A percentile compares a stretch with the other conserved stretches of the same genome.
Conservation (phyloP, 2,797 vertebrate genomes). For the Psittacula echo region DNA sequence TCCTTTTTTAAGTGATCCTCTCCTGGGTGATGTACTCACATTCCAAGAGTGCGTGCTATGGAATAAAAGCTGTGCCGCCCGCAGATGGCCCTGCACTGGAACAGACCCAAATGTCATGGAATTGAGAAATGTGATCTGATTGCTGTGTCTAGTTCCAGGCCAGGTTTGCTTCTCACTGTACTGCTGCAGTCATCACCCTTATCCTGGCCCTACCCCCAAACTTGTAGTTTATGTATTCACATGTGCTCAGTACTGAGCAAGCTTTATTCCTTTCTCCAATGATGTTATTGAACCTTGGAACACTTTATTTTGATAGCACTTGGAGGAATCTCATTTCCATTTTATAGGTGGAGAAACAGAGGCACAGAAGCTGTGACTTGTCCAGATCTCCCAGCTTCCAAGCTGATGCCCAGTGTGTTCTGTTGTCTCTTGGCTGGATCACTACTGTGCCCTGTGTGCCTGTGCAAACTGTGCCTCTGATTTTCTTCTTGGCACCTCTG, state of each 20-base stretch:
- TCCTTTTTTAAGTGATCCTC: no score
- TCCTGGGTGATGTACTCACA: not conserved
- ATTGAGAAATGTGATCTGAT: not conserved
- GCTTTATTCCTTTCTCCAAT: not conserved
- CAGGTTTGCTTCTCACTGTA: not conserved
- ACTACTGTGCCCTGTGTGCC: not conserved
- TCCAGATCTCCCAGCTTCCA: not conserved
- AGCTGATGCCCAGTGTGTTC: not conserved
- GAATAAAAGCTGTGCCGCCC: not conserved
- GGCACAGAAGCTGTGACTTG: not conserved
- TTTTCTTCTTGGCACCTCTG: not conserved
- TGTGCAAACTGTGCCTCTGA: not conserved
- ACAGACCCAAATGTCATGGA: not conserved
- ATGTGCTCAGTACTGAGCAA: no score
- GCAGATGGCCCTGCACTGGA: not conserved
- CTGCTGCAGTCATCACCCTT: not conserved
- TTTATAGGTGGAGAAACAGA: not conserved
- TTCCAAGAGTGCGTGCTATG: not conserved
- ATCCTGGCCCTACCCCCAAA: not conserved
- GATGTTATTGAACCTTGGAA: not conserved
- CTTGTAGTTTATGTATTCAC: not conserved
- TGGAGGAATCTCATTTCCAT: not conserved
- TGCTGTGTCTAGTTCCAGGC: not conserved
- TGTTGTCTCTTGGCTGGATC: not conserved
- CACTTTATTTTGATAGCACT: not conserved